These are phyloP conservation scores for Bettongia penicillata DNA, from an alignment of 2,113 vertebrate genomes.

Conservation along the genomic window DNA sequence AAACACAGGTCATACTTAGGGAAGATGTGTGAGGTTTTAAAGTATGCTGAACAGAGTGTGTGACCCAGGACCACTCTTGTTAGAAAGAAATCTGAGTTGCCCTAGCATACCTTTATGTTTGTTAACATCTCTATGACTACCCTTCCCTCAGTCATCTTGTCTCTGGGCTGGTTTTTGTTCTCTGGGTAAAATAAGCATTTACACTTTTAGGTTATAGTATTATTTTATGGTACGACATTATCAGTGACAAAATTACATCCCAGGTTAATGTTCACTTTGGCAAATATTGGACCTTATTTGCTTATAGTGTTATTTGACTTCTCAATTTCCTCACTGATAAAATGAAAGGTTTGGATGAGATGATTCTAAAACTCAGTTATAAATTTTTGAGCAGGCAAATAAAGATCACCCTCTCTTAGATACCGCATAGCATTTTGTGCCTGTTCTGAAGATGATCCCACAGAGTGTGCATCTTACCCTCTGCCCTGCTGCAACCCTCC, in stretches of 20 bases:
- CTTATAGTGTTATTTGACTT: too few species aligned
- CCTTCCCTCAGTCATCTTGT: neutral
- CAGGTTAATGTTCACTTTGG: neutral
- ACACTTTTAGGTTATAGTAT: neutral
- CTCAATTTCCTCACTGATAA: neutral
- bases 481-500: neutral
- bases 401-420: neutral
- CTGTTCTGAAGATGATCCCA: neutral
- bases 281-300: neutral
- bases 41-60: neutral
- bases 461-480: neutral
- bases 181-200: neutral
- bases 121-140: neutral
- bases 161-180: neutral
- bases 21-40: neutral
- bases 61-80: neutral
- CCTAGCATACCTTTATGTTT: neutral
- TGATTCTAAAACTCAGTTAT: neutral
- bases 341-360: neutral
- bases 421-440: neutral
- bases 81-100: neutral
- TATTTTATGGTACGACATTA: neutral
- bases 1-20: too few species aligned
- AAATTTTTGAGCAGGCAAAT: neutral
- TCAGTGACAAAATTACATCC: neutral